Percentiles rank a stretch among this genome's conserved stretches.
Evolutionary conservation across 2,797 vertebrate species (phyloP).

Genomic region (Carcharodon carcharias): DNA sequence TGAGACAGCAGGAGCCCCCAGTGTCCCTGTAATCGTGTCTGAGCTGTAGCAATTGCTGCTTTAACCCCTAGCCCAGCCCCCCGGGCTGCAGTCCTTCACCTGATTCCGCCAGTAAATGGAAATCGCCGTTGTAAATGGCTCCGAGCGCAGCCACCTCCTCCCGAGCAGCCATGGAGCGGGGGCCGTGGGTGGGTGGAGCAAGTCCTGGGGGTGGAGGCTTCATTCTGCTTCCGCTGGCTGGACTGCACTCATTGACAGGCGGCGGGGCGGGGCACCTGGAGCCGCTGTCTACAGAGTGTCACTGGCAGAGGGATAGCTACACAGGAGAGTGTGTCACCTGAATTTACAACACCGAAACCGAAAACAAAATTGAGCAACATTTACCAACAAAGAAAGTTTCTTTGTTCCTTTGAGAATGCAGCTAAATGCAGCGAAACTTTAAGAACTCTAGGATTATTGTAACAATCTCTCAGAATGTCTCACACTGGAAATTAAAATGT

Average conservation of each 20-base stretch:
- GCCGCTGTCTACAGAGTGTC: not conserved
- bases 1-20: too few species aligned
- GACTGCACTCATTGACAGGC: not conserved
- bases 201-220: not conserved
- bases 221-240: not conserved
- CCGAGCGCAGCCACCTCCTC: constrained; percentile 62
- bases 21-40: not conserved
- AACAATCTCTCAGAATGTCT: not conserved
- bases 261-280: not conserved
- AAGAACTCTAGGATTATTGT: not conserved
- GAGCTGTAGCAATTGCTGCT: not conserved
- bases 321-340: not conserved
- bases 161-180: constrained; percentile 45
- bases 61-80: not conserved
- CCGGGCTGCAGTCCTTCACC: constrained; percentile 45
- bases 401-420: not conserved
- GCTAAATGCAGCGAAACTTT: not conserved
- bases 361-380: not conserved
- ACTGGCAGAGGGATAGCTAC: not conserved
- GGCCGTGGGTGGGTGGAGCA: not conserved
- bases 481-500: not conserved
- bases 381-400: not conserved
- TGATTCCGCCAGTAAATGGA: constrained; percentile 58
- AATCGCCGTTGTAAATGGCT: constrained; percentile 65
- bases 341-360: not conserved